These are phyloP conservation scores for Battus philenor DNA, from an alignment of 1,140 invertebrate genomes.

Conservation along the genomic window DNA sequence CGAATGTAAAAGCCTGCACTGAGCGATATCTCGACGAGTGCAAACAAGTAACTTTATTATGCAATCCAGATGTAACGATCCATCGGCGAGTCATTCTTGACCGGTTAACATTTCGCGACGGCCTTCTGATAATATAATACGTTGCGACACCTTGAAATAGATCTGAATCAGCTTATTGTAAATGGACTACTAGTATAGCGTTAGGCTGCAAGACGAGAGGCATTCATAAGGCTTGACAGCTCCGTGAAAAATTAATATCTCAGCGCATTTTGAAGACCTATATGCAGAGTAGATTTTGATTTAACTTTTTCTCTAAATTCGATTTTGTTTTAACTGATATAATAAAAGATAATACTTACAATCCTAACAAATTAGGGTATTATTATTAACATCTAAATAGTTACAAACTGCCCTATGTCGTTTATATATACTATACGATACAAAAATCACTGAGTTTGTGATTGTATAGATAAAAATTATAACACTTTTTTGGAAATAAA, in stretches of 20 bases:
- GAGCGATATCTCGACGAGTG: neutral
- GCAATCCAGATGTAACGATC: conserved; percentile 40
- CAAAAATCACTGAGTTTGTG: no score
- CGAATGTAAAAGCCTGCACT: neutral
- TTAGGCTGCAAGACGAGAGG: conserved; percentile 2
- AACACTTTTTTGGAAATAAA: no score
- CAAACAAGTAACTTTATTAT: conserved; percentile 19
- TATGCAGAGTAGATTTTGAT: no score
- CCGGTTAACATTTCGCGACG: conserved; percentile 54
- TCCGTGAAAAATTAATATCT: conserved; percentile 12
- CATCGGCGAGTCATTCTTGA: conserved; percentile 35
- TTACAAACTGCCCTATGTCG: no score
- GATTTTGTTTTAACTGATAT: no score
- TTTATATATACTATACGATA: no score
- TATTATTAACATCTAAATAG: no score
- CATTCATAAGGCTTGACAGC: conserved; percentile 6
- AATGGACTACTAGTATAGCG: conserved; percentile 3
- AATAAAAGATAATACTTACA: no score
- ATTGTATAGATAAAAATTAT: no score
- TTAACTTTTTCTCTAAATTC: no score
- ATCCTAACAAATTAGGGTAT: no score
- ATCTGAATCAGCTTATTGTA: conserved; percentile 28
- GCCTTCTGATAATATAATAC: conserved; percentile 32
- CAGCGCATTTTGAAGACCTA: no score
- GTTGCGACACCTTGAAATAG: conserved; percentile 36